These are phyloP conservation scores for Prosapia bicincta DNA, from an alignment of 2,888 invertebrate species.

Conservation along the genomic window DNA sequence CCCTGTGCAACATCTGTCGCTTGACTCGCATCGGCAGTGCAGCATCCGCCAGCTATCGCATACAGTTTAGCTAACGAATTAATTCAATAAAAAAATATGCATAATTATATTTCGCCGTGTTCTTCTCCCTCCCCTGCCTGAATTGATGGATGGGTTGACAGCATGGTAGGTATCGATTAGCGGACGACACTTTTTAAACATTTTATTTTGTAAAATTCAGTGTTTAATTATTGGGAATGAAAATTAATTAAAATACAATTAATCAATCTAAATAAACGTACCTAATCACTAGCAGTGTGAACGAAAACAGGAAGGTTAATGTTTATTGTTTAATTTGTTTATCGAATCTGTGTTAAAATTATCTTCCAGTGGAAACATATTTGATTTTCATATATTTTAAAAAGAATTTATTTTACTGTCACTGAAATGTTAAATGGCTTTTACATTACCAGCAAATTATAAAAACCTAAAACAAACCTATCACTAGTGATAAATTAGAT, in stretches of 20 bases:
- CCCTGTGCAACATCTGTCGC: not conserved
- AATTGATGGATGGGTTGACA: not conserved
- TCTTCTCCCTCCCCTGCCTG: not conserved
- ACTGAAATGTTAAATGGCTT: too few species aligned
- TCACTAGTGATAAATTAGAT: too few species aligned
- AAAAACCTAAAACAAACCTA: too few species aligned
- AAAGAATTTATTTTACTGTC: too few species aligned
- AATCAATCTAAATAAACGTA: constrained; percentile 4
- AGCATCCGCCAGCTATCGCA: not conserved
- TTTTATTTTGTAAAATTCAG: not conserved
- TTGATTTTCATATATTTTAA: too few species aligned
- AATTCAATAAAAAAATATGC: not conserved
- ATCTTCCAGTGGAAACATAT: not conserved
- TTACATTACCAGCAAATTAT: too few species aligned
- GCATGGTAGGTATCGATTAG: not conserved
- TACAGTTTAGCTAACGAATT: not conserved
- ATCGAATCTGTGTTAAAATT: not conserved
- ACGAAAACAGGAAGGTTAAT: not conserved
- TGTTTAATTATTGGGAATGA: not conserved
- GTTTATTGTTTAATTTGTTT: not conserved
- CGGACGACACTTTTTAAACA: not conserved
- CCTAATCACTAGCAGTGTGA: not conserved
- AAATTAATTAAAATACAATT: constrained; percentile 22
- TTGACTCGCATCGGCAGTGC: not conserved
- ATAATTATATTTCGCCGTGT: not conserved